Evolutionary conservation across 2,888 invertebrate species (phyloP).

Genomic region (Eueremaeus valkanovi): DNA sequence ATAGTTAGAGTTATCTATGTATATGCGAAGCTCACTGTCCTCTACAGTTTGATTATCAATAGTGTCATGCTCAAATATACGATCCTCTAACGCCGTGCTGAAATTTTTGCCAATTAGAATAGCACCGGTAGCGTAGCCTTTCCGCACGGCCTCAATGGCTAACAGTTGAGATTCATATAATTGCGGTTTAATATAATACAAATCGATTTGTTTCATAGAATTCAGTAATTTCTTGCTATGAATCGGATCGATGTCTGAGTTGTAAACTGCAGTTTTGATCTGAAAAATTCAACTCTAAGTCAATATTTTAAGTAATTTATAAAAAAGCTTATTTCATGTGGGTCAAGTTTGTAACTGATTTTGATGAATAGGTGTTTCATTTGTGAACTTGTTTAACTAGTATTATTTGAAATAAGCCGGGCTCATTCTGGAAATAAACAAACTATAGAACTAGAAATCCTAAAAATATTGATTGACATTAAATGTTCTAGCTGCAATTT

Average conservation of each 20-base stretch:
- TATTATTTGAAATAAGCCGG: too few relatives aligned
- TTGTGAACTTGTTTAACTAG: too few relatives aligned
- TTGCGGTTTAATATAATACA: slow-evolving; percentile 22
- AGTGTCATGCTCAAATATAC: background rate
- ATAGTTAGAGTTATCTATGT: slow-evolving; percentile 28
- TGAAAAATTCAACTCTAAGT: too few relatives aligned
- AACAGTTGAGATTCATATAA: background rate
- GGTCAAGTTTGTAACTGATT: too few relatives aligned
- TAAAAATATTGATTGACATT: too few relatives aligned
- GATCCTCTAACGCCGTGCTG: background rate
- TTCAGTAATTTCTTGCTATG: slow-evolving; percentile 1
- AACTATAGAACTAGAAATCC: too few relatives aligned
- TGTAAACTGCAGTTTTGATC: slow-evolving; percentile 34
- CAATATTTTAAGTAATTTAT: too few relatives aligned
- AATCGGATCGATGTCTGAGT: background rate
- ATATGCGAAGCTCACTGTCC: background rate
- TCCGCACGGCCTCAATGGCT: slow-evolving; percentile 13
- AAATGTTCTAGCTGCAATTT: too few relatives aligned
- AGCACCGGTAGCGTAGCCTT: background rate
- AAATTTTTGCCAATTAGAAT: slow-evolving; percentile 14
- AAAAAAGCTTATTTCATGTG: too few relatives aligned
- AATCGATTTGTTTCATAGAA: slow-evolving; percentile 8
- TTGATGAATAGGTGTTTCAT: too few relatives aligned
- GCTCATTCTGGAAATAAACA: too few relatives aligned
- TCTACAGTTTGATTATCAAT: background rate